Base-by-base conservation (phyloP, 2,113 vertebrate species). In the Pitta sordida region DNA sequence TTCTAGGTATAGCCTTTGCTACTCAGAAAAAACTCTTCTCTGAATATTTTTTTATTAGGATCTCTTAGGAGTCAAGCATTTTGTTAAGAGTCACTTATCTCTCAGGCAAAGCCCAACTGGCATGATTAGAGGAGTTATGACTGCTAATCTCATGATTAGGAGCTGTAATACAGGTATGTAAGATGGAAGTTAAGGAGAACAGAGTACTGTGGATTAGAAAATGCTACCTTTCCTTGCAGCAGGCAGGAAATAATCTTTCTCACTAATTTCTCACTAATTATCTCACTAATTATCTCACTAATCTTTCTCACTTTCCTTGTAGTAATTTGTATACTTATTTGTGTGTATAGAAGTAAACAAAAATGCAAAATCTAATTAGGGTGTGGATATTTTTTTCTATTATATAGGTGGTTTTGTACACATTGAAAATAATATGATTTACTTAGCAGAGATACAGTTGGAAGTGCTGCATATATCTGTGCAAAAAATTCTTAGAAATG, bases 401-500 rank as follows among this genome's bases (percentile, higher is more conserved):
- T 13, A 32, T 16, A 37, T 4, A 77, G 36, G 20, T 58, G 16
- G 2, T 3, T 86, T 81, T 90, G 23, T 71, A 32, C 24, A 32
- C 44, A 81, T 55, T 29, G 43, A 90, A 83, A 77, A n/a, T 3
- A 81, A 13, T 51, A 39, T 7, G 9, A 22, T 64, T 51, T 71
- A 49, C 83, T 83, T 70, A 83, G 18, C n/a, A 63, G 49, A 91
- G 46, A 36, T 41, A 26, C 15, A 22, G 7, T 19, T 84, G 37
- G 59, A 89, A 87, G 80, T 76, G 6, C n/a, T 83, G 34, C 29
- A 6, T 69, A 4, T 56, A 52, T n/a, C 11, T 7, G 6, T 83
- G 43, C 65, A 84, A 63, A 93, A 60, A 59, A 69, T 27, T 6
- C 56, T 58, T 74, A 44, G n/a, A 74, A 93, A 77, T 81, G 29